phyloP scores from a whole-genome alignment of 2,113 vertebrate genomes.

The Struthidea cinerea region DNA sequence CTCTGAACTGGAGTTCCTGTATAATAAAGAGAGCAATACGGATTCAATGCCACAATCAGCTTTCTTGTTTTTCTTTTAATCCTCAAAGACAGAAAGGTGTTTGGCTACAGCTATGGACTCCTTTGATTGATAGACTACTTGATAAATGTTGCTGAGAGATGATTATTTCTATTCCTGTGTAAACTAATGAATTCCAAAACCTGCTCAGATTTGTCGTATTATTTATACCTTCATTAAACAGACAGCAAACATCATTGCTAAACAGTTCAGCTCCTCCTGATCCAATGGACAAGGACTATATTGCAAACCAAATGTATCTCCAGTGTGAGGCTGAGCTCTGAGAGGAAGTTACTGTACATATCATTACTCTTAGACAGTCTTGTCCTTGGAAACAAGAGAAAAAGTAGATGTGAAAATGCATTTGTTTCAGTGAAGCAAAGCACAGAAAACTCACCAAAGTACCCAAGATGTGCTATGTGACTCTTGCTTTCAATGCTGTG shows the following conservation, averaged over 20 bases:
- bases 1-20: neutral
- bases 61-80: neutral
- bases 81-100: neutral
- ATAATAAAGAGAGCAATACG: neutral
- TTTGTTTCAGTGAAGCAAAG: neutral
- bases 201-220: neutral
- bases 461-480: neutral
- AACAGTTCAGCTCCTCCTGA: neutral
- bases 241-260: neutral
- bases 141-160: neutral
- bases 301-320: neutral
- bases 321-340: neutral
- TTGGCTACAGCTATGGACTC: neutral
- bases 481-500: neutral
- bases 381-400: neutral
- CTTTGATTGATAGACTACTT: conserved; percentile 1
- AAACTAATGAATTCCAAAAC: conserved; percentile 8
- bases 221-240: neutral
- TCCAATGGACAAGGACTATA: neutral
- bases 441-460: neutral
- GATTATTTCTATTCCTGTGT: neutral
- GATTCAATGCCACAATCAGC: neutral
- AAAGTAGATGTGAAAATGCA: neutral
- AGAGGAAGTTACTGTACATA: neutral
- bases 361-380: neutral